A percentile compares a stretch with the other conserved stretches of the same genome.
Conservation (phyloP, 35 echinoderm and acorn worm species). For the Apostichopus parvimensis region DNA sequence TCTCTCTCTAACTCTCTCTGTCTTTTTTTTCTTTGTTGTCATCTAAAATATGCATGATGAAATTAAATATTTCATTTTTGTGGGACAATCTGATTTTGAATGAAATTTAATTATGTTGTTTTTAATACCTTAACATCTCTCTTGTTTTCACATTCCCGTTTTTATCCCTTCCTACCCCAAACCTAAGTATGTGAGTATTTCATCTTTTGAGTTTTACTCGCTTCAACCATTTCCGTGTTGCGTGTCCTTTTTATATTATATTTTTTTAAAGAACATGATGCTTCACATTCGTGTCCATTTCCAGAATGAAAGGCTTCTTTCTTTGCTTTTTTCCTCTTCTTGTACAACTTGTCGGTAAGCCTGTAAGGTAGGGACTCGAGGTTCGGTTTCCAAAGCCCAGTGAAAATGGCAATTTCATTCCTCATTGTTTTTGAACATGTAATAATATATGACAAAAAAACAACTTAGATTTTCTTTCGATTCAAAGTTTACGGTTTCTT, state of each 20-base stretch:
- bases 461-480: too few species aligned
- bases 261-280: neutral
- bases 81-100: conserved; percentile 7
- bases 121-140: neutral
- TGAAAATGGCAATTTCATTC: too few species aligned
- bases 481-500: too few species aligned
- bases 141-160: conserved; percentile 7
- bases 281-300: neutral
- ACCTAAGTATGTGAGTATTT: conserved; percentile 32
- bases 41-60: neutral
- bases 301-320: neutral
- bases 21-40: neutral
- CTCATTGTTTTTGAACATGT: too few species aligned
- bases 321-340: neutral
- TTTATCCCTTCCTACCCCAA: neutral
- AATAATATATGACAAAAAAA: too few species aligned
- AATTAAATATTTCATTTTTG: neutral
- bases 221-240: neutral
- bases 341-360: neutral
- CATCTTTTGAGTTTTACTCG: neutral
- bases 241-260: neutral
- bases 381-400: too few species aligned
- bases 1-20: too few species aligned
- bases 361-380: too few species aligned
- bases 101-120: conserved; percentile 11